Conservation (phyloP, 2,888 invertebrate species). For the Platynereis dumerilii region DNA sequence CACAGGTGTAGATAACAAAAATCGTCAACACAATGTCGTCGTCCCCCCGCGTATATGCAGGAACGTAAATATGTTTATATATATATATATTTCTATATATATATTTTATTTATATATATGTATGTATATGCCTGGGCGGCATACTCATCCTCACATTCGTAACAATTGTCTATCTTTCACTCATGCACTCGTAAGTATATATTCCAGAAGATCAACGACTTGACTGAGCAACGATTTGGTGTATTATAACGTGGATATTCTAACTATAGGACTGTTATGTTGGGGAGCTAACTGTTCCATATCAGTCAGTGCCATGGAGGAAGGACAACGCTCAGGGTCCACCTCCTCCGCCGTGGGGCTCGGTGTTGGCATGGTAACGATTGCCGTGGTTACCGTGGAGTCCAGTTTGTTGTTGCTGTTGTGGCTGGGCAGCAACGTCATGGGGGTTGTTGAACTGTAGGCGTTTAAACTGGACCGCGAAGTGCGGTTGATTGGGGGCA, state of each 20-base stretch:
- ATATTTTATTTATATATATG: too few relatives aligned
- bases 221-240: too few relatives aligned
- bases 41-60: too few relatives aligned
- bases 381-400: conserved; percentile 50
- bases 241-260: conserved; percentile 51
- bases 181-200: too few relatives aligned
- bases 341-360: conserved; percentile 48
- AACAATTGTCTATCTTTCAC: too few relatives aligned
- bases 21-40: too few relatives aligned
- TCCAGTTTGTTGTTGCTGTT: conserved; percentile 39
- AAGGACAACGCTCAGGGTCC: conserved; percentile 39
- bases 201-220: too few relatives aligned
- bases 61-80: too few relatives aligned
- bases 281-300: conserved; percentile 41
- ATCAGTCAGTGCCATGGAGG: conserved; percentile 41
- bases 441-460: conserved; percentile 29
- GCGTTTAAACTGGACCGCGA: conserved; percentile 52
- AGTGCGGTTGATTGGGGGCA: conserved; percentile 47
- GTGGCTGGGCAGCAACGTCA: conserved; percentile 33
- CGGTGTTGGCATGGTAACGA: conserved; percentile 50
- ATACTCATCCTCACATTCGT: too few relatives aligned
- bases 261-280: conserved; percentile 41
- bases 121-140: too few relatives aligned
- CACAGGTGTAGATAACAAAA: too few relatives aligned
- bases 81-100: too few relatives aligned